Conservation (phyloP, 2,888 invertebrate genomes). For the Yponomeuta plumbellus region DNA sequence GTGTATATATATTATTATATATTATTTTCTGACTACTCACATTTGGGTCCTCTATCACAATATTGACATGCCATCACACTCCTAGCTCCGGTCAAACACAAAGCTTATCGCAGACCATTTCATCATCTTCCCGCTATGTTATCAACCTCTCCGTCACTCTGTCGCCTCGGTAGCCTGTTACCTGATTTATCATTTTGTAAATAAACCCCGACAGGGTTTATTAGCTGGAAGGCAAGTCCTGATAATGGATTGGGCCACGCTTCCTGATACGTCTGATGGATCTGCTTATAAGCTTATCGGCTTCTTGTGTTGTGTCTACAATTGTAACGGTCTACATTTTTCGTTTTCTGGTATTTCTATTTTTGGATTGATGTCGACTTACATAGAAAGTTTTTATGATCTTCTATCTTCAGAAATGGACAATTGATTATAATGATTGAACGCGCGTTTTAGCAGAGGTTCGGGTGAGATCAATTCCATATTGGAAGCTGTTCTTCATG, state of each 20-base stretch:
- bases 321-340: not conserved
- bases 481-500: no score
- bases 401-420: not conserved
- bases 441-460: no score
- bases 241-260: constrained; percentile 55
- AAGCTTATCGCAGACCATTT: constrained; percentile 2
- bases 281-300: constrained; percentile 27
- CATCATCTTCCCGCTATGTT: constrained; percentile 26
- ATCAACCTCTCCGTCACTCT: constrained; percentile 27
- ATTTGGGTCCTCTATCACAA: not conserved
- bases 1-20: no score
- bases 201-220: constrained; percentile 53
- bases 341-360: not conserved
- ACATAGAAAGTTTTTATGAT: not conserved
- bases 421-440: no score
- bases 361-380: not conserved
- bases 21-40: no score
- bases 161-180: constrained; percentile 44
- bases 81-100: not conserved
- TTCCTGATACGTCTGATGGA: constrained; percentile 46
- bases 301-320: not conserved
- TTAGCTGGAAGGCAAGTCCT: constrained; percentile 46
- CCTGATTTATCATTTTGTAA: constrained; percentile 58
- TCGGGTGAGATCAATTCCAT: no score
- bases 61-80: constrained; percentile 4